These are phyloP conservation scores for Gymnorhina tibicen DNA, from an alignment of 2,113 vertebrate genomes.

Conservation along the genomic window DNA sequence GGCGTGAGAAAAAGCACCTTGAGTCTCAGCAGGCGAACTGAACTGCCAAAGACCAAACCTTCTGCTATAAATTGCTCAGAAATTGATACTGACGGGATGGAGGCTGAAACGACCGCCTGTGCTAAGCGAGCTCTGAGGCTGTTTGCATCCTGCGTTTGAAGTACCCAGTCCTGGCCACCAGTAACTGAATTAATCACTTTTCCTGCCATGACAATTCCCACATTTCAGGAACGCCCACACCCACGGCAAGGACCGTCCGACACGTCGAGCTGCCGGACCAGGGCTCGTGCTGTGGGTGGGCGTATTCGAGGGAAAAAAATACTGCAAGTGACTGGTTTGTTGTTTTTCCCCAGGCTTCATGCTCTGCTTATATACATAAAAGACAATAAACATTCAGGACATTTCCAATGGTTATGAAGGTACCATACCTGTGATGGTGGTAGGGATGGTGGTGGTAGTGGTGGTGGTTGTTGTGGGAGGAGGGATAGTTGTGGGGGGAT, in stretches of 20 bases:
- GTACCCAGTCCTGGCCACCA: neutral
- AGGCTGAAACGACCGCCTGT: rapidly evolving
- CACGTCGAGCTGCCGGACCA: rapidly evolving
- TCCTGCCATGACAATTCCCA: neutral
- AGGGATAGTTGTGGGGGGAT: constrained; percentile 86
- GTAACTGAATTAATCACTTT: neutral
- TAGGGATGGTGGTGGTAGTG: constrained; percentile 79
- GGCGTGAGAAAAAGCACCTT: neutral
- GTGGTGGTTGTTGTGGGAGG: constrained; percentile 84
- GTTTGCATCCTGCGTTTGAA: rapidly evolving
- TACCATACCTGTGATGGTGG: constrained; percentile 84
- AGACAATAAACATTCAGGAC: constrained; percentile 74
- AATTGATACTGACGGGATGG: rapidly evolving
- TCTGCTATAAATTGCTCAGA: neutral
- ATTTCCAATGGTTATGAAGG: constrained; percentile 77
- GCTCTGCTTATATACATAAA: constrained; percentile 49
- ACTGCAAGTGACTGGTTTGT: neutral
- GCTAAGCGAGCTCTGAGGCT: neutral
- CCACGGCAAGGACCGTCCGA: neutral
- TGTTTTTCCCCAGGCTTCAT: constrained; percentile 44
- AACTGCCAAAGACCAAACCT: neutral
- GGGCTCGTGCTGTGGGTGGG: neutral
- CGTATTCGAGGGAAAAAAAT: neutral
- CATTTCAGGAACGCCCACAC: neutral
- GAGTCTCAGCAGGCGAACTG: rapidly evolving